Base-by-base conservation (phyloP, 2,888 invertebrate genomes). In the Oasisia sp. region DNA sequence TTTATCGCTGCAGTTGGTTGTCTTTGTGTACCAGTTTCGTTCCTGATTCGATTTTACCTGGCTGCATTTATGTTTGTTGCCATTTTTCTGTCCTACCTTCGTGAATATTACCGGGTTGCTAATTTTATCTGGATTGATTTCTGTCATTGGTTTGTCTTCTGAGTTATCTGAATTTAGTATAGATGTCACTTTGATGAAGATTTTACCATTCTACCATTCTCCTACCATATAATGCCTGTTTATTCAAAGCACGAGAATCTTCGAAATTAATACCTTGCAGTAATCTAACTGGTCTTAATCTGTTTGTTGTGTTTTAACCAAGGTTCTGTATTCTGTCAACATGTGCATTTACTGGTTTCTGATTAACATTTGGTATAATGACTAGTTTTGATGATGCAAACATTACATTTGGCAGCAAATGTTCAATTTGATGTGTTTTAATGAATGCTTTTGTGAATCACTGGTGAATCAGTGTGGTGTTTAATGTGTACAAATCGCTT, bases 31-130 rank as follows among this genome's bases (percentile, higher is more conserved):
- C 50, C 50, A 50, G 50, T 74, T 74, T 74, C 74, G n/a, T 74
- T 74, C 74, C 74, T 27, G 74, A 74, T 74, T 74, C 74, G n/a
- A 74, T 74, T 74, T 74, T 74, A 74, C 27, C 74, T 74, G 74
- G 74, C 74, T 74, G 74, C 19, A 74, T 74, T 74, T 27, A n/a
- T 74, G 74, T 74, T 74, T 74, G 74, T 74, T 74, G 74, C 74
- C 19, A 74, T 74, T 74, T 74, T 74, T 74, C 74, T 74, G 74
- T 74, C 74, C 74, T 74, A 74, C 74, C 27, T 74, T 74, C 27
- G 74, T 74, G 74, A 14, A 74, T 2, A 7, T 74, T 19, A 74
- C 19, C 27, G 19, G 58, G 19, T 19, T 27, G 27, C 58, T 19
- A 14, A 14, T 14, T 56, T 56, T 74, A 74, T 74, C 58, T 19